Percentiles rank a stretch among this genome's conserved stretches.
Evolutionary conservation across 2,888 invertebrate species (phyloP).

Genomic region (Chrysina gloriosa): DNA sequence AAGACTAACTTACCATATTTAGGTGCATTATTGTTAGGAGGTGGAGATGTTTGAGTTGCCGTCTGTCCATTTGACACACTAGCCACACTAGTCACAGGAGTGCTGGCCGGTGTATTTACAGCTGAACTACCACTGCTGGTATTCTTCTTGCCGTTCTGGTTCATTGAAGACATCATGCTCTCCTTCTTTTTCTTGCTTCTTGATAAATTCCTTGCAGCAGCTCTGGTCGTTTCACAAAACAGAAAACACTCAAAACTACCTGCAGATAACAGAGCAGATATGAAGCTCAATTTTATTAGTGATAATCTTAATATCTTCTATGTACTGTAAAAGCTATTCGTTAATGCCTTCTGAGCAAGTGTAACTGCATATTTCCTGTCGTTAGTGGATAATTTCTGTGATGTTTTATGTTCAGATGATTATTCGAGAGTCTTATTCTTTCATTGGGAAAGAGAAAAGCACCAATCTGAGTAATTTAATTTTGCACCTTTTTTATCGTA

Average conservation of each 20-base stretch:
- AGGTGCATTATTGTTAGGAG: slow-evolving; percentile 65
- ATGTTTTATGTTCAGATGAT: too few species aligned
- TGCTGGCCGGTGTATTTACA: slow-evolving; percentile 62
- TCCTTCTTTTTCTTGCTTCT: slow-evolving; percentile 14
- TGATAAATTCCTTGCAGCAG: not conserved
- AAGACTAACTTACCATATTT: slow-evolving; percentile 66
- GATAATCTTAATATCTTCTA: not conserved
- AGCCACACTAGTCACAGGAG: slow-evolving; percentile 58
- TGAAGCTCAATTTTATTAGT: not conserved
- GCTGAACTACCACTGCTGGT: slow-evolving; percentile 58
- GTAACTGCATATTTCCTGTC: too few species aligned
- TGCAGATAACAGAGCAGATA: not conserved
- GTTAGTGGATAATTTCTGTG: too few species aligned
- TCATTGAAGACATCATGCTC: slow-evolving; percentile 53
- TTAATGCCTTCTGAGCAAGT: not conserved
- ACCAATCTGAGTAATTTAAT: not conserved
- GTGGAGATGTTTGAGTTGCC: slow-evolving; percentile 59
- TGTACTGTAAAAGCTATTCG: not conserved
- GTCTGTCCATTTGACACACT: slow-evolving; percentile 57
- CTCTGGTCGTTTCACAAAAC: slow-evolving; percentile 22
- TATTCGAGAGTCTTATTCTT: not conserved
- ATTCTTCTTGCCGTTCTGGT: slow-evolving; percentile 59
- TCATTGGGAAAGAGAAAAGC: not conserved
- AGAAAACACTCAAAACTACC: slow-evolving; percentile 37
- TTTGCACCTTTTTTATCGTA: slow-evolving; percentile 29